phyloP scores from a whole-genome alignment of 1,140 invertebrate species.

The Leptopilina clavipes region DNA sequence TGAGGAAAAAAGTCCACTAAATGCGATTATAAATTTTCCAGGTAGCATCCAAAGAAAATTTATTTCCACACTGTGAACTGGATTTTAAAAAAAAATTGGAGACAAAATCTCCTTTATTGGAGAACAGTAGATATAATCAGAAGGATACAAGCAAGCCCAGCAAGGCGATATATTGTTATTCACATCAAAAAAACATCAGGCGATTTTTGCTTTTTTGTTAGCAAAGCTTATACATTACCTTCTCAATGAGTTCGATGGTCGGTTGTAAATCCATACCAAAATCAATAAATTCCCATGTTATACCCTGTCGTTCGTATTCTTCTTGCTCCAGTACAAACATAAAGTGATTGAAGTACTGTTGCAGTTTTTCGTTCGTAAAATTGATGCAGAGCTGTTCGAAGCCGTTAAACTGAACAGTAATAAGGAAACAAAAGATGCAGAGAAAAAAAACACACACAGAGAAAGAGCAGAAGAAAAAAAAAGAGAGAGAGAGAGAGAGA shows the following conservation, averaged over 20 bases:
- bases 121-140: constrained; percentile 54
- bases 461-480: constrained; percentile 52
- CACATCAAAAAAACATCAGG: constrained; percentile 38
- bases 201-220: constrained; percentile 23
- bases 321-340: constrained; percentile 98
- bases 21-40: too few species aligned
- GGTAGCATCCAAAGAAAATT: too few species aligned
- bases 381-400: constrained; percentile 98
- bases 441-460: constrained; percentile 64
- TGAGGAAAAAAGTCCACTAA: too few species aligned
- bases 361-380: constrained; percentile 96
- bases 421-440: constrained; percentile 33
- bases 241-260: constrained; percentile 95
- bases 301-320: constrained; percentile 94
- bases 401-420: constrained; percentile 85
- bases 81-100: too few species aligned
- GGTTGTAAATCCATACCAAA: constrained; percentile 95
- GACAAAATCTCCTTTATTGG: not conserved
- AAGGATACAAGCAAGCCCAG: constrained; percentile 49
- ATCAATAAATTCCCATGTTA: constrained; percentile 94
- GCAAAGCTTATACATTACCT: constrained; percentile 78
- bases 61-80: too few species aligned
- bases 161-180: constrained; percentile 40
- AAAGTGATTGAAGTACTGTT: constrained; percentile 98
- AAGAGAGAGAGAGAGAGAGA: too few species aligned